Base-by-base conservation (phyloP, 2,113 vertebrate species). In the Anolis carolinensis region DNA sequence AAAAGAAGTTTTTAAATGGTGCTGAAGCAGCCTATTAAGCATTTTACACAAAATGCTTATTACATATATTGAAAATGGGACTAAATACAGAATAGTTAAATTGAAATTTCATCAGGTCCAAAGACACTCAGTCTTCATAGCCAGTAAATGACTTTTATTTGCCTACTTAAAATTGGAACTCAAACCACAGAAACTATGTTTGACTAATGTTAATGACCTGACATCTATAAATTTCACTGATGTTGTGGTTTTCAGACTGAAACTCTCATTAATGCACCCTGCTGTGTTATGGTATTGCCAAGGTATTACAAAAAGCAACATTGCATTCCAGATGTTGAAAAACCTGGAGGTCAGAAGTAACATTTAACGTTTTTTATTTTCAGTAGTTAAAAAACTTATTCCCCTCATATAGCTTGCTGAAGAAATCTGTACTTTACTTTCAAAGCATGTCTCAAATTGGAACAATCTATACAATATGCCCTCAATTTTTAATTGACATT, bases 221-320 rank as follows among this genome's bases (percentile, higher is more conserved):
- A 92, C 89, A 92, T 81, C 89, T 82, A 91, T 91, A 92, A 91
- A 94, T 90, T 93, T 92, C 92, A 90, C 68, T 88, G 91, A 92
- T 92, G 92, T 87, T 88, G 89, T 90, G 91, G 92, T 87, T 88
- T 95, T 92, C 89, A 73, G 83, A 68, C 86, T 91, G 91, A 93
- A 92, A 89, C 86, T 91, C 94, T 90, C 92, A 92, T 94, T 89
- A 93, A 93, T 87, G 90, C 62, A 90, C 91, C 94, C 94, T 90
- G 94, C 93, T 93, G 94, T 50, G 93, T 92, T 94, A 89, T 84
- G 82, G 89, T 80, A 93, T 92, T 89, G 89, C 91, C 90, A 73
- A 92, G 86, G 86, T 90, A 92, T 92, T 90, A 59, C 83, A 92
- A 88, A 82, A 89, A 92, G 87, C 92, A 93, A 87, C 87, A 89